Evolutionary conservation across 2,888 invertebrate genomes (phyloP).

Genomic region (Hirtodrosophila histrioides): DNA sequence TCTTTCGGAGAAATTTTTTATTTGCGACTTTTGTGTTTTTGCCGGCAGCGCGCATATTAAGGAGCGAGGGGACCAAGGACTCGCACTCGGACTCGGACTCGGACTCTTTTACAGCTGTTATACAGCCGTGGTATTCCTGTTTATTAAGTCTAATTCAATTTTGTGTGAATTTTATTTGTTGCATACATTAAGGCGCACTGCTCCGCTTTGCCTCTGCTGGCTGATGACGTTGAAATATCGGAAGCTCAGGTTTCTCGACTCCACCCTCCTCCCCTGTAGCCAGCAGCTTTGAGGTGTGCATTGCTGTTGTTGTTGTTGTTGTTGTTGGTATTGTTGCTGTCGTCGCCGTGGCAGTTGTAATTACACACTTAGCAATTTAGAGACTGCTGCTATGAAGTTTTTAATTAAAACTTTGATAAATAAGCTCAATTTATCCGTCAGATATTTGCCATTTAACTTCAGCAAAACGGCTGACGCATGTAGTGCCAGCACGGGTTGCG

Average conservation of each 20-base stretch:
- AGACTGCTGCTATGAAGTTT: constrained; percentile 64
- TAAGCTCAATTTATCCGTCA: constrained; percentile 73
- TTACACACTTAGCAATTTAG: constrained; percentile 71
- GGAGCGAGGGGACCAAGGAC: constrained; percentile 3
- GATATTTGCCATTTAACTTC: constrained; percentile 56
- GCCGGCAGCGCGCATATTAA: constrained; percentile 9
- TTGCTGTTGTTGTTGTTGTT: constrained; percentile 4
- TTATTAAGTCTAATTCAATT: constrained; percentile 76
- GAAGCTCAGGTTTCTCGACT: constrained; percentile 13
- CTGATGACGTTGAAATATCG: constrained; percentile 29
- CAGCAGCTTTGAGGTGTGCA: constrained; percentile 19
- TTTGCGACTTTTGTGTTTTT: constrained; percentile 40
- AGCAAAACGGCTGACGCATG: constrained; percentile 22
- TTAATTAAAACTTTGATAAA: constrained; percentile 78
- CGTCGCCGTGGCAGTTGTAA: constrained; percentile 60
- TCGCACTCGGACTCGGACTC: too few relatives aligned
- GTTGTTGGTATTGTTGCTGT: background rate
- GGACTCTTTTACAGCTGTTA: constrained; percentile 41
- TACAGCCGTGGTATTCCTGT: constrained; percentile 43
- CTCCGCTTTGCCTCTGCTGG: constrained; percentile 8
- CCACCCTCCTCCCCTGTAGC: background rate
- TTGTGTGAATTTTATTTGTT: constrained; percentile 65
- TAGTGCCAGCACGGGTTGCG: constrained; percentile 1
- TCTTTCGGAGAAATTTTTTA: constrained; percentile 24
- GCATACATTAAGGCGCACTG: constrained; percentile 61